Conservation (phyloP, 2,113 vertebrate genomes). For the Microcebus murinus region DNA sequence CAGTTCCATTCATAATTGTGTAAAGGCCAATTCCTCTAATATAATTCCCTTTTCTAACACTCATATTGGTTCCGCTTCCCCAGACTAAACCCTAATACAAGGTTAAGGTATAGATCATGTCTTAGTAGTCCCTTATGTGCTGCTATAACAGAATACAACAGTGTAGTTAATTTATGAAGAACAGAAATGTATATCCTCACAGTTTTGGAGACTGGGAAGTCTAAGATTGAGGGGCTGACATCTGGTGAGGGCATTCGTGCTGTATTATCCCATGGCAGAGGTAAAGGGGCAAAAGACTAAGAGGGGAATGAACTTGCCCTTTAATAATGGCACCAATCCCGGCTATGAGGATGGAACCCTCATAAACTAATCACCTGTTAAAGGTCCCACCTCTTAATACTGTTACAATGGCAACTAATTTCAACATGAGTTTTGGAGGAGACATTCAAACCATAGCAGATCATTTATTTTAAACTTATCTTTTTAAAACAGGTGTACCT, state of each 20-base stretch:
- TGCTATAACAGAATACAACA: too few species aligned
- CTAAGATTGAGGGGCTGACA: background rate
- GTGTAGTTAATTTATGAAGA: too few species aligned
- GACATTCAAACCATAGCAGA: background rate
- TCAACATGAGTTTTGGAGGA: background rate
- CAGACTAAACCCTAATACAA: background rate
- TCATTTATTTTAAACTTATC: background rate
- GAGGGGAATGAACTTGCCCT: background rate
- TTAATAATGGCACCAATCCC: background rate
- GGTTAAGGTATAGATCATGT: background rate
- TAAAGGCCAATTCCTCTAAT: background rate
- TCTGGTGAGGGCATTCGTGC: background rate
- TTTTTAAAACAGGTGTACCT: background rate
- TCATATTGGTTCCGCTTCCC: background rate
- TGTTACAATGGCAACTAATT: background rate
- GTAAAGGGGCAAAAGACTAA: background rate
- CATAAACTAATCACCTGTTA: too few species aligned
- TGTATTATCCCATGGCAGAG: background rate
- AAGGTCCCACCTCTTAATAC: background rate
- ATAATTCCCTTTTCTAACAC: background rate
- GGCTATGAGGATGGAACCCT: background rate
- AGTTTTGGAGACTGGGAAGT: too few species aligned
- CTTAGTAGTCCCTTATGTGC: too few species aligned
- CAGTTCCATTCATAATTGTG: background rate
- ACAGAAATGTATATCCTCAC: too few species aligned